A percentile compares a stretch with the other conserved stretches of the same genome.
Evolutionary conservation across 2,888 invertebrate genomes (phyloP).

Genomic region (Protonemura montana): DNA sequence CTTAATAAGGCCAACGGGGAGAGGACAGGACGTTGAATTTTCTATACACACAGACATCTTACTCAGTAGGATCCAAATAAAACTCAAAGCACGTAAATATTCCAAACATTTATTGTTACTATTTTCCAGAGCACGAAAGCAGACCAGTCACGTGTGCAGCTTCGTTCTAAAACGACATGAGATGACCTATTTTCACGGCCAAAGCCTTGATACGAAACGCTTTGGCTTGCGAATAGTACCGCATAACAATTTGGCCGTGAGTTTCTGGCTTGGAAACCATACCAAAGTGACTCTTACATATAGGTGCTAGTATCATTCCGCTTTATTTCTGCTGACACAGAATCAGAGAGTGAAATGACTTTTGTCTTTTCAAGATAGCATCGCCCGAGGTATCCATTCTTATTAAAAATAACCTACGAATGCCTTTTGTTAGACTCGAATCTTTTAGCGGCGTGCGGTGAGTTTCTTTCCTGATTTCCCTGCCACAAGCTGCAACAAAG

Average conservation of each 20-base stretch:
- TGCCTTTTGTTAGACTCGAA: background rate
- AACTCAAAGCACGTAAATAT: background rate
- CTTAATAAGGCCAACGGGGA: background rate
- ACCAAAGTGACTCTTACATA: background rate
- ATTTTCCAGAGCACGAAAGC: background rate
- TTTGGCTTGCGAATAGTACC: background rate
- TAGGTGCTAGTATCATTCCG: background rate
- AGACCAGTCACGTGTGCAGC: background rate
- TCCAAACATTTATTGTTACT: background rate
- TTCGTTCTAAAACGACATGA: background rate
- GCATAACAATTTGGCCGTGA: background rate
- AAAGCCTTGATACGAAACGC: background rate
- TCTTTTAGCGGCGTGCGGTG: background rate
- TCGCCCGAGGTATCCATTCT: background rate
- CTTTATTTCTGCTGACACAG: conserved; percentile 28
- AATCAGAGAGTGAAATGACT: background rate
- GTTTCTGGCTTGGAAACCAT: background rate
- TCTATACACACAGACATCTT: too few relatives aligned
- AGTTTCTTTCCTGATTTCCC: background rate
- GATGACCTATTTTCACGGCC: conserved; percentile 3
- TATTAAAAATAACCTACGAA: background rate
- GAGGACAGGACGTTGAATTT: too few relatives aligned
- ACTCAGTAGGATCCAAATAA: too few relatives aligned
- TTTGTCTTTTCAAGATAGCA: background rate
- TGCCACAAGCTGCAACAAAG: conserved; percentile 1